A percentile compares a stretch with the other conserved stretches of the same genome.
Conservation (phyloP, 2,797 vertebrate species). For the Oreonectes daqikongensis region DNA sequence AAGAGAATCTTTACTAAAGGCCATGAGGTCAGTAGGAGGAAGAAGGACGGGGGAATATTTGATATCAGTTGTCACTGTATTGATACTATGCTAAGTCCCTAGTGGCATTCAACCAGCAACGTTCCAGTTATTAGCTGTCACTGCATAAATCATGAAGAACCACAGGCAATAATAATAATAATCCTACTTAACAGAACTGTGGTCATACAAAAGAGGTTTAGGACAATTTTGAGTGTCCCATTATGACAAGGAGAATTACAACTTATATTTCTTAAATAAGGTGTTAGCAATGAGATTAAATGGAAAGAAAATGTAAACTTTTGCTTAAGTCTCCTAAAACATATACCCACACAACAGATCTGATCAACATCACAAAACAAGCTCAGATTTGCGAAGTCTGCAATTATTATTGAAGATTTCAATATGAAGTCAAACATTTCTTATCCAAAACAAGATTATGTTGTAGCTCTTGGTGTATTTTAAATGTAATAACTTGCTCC, state of each 20-base stretch:
- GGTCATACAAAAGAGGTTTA: neutral
- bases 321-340: too few species aligned
- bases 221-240: neutral
- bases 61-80: neutral
- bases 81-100: neutral
- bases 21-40: neutral
- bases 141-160: neutral
- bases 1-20: neutral
- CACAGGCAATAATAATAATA: neutral
- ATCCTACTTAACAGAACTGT: neutral
- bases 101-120: neutral
- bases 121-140: neutral
- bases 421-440: too few species aligned
- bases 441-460: too few species aligned
- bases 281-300: too few species aligned
- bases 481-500: too few species aligned
- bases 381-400: too few species aligned
- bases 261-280: neutral
- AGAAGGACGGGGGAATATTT: neutral
- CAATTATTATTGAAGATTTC: too few species aligned
- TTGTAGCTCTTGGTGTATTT: too few species aligned
- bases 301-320: too few species aligned
- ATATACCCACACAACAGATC: too few species aligned
- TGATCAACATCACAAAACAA: too few species aligned
- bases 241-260: neutral